A percentile compares a stretch with the other conserved stretches of the same genome.
Evolutionary conservation across 2,888 invertebrate genomes (phyloP).

Genomic region (Caenorhabditis auriculariae): DNA sequence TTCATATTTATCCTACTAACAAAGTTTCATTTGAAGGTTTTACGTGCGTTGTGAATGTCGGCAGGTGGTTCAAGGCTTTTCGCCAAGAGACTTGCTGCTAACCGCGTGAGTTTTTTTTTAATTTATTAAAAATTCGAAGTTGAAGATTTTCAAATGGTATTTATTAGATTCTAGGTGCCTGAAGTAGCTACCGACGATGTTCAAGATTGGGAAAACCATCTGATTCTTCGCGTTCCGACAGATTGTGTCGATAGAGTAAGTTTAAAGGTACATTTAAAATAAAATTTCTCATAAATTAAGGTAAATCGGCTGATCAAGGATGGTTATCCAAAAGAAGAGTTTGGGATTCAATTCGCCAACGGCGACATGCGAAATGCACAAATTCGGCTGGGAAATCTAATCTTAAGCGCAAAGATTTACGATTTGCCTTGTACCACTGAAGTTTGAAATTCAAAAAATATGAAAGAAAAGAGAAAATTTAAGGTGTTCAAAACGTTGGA

Average conservation of each 20-base stretch:
- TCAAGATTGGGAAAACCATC: constrained; percentile 58
- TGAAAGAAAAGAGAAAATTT: constrained; percentile 5
- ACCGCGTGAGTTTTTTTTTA: too few species aligned
- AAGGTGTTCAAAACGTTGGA: constrained; percentile 92
- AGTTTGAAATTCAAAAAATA: constrained; percentile 18
- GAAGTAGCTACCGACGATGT: constrained; percentile 33
- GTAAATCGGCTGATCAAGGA: constrained; percentile 33
- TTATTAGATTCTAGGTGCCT: too few species aligned
- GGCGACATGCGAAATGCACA: constrained; percentile 47
- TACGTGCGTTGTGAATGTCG: too few species aligned
- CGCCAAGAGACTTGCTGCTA: too few species aligned
- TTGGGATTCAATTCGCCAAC: constrained; percentile 42
- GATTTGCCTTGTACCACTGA: constrained; percentile 59
- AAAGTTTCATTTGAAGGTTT: too few species aligned
- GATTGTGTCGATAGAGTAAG: constrained; percentile 35
- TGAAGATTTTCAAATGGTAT: too few species aligned
- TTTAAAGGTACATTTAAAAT: not conserved
- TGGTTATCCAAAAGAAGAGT: constrained; percentile 30
- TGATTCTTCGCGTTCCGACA: constrained; percentile 52
- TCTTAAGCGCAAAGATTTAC: constrained; percentile 48
- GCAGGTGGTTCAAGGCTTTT: too few species aligned
- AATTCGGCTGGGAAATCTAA: constrained; percentile 43
- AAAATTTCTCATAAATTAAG: not conserved
- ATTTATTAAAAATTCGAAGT: too few species aligned
- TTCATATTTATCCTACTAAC: too few species aligned